Percentiles rank a stretch among this genome's conserved stretches.
These are phyloP conservation scores for Epinotia brunnichana DNA, from an alignment of 2,888 invertebrate species.

Conservation along the genomic window DNA sequence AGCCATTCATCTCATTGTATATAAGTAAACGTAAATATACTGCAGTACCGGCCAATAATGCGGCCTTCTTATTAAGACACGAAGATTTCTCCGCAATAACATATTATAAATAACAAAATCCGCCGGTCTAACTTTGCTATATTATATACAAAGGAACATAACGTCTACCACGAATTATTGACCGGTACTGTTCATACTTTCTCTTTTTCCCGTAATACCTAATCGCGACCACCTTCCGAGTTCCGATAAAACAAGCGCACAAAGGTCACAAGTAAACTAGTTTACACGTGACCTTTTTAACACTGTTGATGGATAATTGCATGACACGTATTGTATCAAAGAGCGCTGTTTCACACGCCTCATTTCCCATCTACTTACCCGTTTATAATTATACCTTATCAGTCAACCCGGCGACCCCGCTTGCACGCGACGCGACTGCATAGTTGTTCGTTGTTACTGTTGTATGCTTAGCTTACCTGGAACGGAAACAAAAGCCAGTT, in stretches of 20 bases:
- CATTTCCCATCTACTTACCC: conserved; percentile 64
- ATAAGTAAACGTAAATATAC: too few relatives aligned
- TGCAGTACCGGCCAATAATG: too few relatives aligned
- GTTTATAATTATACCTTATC: conserved; percentile 51
- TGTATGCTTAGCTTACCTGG: conserved; percentile 58
- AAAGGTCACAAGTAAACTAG: conserved; percentile 5
- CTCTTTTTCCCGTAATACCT: too few relatives aligned
- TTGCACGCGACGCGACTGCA: conserved; percentile 50
- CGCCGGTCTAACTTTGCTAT: too few relatives aligned
- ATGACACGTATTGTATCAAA: conserved; percentile 52
- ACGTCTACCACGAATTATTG: too few relatives aligned
- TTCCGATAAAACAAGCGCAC: background rate
- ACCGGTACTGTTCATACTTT: too few relatives aligned
- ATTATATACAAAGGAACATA: too few relatives aligned
- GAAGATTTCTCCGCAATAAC: too few relatives aligned
- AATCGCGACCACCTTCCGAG: too few relatives aligned
- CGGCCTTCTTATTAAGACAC: too few relatives aligned
- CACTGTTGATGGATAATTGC: conserved; percentile 35
- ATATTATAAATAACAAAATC: too few relatives aligned
- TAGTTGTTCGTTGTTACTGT: conserved; percentile 26
- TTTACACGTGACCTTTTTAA: conserved; percentile 16
- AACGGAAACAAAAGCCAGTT: conserved; percentile 55
- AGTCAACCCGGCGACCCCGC: conserved; percentile 54
- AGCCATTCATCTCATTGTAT: too few relatives aligned
- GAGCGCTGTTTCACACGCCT: conserved; percentile 59